A percentile compares a stretch with the other conserved stretches of the same genome.
phyloP scores from a whole-genome alignment of 2,888 invertebrate genomes.

The Harpalus rufipes region DNA sequence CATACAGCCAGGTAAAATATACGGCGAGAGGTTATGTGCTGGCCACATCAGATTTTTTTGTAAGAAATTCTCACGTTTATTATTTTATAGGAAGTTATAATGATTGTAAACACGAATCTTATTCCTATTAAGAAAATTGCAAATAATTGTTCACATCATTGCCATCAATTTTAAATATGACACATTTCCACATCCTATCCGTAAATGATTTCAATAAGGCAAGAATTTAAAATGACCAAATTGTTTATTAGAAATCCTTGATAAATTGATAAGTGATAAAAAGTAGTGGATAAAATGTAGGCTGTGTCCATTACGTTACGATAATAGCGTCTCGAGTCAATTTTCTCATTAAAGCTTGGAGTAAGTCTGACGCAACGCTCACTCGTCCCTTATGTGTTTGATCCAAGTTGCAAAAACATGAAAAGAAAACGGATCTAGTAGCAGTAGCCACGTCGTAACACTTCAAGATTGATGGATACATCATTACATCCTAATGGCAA shows the following conservation, averaged over 20 bases:
- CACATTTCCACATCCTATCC: neutral
- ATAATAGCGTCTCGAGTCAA: neutral
- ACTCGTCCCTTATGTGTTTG: conserved; percentile 3
- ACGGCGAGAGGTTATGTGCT: too few species aligned
- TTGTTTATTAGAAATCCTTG: conserved; percentile 1
- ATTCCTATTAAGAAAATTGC: neutral
- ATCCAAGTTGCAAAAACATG: conserved; percentile 38
- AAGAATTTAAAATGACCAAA: neutral
- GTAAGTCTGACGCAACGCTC: neutral
- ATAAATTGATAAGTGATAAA: conserved; percentile 3
- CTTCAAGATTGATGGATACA: conserved; percentile 65
- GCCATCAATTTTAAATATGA: neutral
- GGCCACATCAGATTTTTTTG: too few species aligned
- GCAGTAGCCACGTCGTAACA: conserved; percentile 53
- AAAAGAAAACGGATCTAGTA: conserved; percentile 64
- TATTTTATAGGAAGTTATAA: too few species aligned
- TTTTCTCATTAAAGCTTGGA: conserved; percentile 2
- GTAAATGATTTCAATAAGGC: neutral
- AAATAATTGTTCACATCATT: neutral
- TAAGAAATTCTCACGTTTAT: too few species aligned
- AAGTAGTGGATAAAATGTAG: neutral
- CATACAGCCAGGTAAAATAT: too few species aligned
- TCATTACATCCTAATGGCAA: conserved; percentile 63
- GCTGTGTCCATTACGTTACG: neutral
- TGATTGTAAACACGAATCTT: too few species aligned